Percentiles rank a stretch among this genome's conserved stretches.
phyloP scores from a whole-genome alignment of 2,888 invertebrate species.

The Callyntrura sp. region DNA sequence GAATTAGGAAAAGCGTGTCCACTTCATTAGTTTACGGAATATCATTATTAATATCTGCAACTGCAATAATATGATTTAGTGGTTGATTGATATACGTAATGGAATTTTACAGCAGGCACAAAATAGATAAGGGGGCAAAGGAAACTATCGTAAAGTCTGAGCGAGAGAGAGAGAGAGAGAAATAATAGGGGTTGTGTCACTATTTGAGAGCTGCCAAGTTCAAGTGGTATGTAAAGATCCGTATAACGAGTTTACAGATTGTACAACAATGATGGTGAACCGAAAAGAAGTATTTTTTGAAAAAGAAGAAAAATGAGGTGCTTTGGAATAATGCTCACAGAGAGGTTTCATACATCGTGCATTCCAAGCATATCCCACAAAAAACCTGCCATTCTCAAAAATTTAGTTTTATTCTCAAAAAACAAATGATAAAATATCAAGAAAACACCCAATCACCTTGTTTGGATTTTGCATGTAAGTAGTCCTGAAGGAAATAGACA shows the following conservation, averaged over 20 bases:
- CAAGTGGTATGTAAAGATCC: not conserved
- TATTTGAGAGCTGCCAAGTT: not conserved
- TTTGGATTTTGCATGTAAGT: slow-evolving; percentile 60
- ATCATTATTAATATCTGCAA: not conserved
- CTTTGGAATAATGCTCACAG: not conserved
- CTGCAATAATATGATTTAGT: slow-evolving; percentile 2
- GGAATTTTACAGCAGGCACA: slow-evolving; percentile 32
- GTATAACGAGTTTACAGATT: slow-evolving; percentile 11
- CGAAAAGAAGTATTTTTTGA: not conserved
- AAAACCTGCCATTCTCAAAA: slow-evolving; percentile 58
- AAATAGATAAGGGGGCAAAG: not conserved
- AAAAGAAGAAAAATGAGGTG: not conserved
- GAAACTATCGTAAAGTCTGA: not conserved
- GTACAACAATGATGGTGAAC: not conserved
- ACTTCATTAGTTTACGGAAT: slow-evolving; percentile 2
- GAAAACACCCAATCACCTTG: slow-evolving; percentile 74
- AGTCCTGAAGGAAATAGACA: slow-evolving; percentile 12
- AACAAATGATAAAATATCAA: slow-evolving; percentile 69
- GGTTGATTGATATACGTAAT: slow-evolving; percentile 21
- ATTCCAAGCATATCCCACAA: slow-evolving; percentile 59
- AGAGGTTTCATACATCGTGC: slow-evolving; percentile 21
- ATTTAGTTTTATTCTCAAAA: slow-evolving; percentile 59
- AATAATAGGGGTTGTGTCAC: not conserved
- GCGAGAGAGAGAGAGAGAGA: not conserved
- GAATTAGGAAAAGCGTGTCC: slow-evolving; percentile 2